phyloP scores from a whole-genome alignment of 2,113 vertebrate species.

The Caranx melampygus region DNA sequence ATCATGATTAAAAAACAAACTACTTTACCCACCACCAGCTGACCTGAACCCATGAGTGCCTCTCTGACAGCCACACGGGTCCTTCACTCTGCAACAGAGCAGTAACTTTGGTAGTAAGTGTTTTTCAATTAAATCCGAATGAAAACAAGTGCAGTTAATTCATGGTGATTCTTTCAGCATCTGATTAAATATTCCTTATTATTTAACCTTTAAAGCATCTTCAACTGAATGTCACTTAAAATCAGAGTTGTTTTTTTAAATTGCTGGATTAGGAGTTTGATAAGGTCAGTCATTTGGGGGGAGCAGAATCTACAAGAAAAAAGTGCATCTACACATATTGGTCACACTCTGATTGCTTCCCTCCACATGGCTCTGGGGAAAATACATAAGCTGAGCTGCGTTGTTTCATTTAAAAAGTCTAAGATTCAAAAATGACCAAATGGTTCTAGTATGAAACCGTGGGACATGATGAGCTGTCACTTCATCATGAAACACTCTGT shows the following conservation, averaged over 20 bases:
- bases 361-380: not conserved
- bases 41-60: not conserved
- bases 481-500: not conserved
- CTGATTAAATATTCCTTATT: not conserved
- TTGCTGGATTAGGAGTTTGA: not conserved
- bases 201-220: constrained; percentile 3
- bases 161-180: not conserved
- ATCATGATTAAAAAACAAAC: not conserved
- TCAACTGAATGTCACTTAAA: not conserved
- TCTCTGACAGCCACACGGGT: not conserved
- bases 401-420: not conserved
- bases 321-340: not conserved
- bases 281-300: constrained; percentile 22
- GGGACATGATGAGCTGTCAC: not conserved
- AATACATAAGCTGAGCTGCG: not conserved
- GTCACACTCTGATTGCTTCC: not conserved
- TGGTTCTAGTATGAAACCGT: not conserved
- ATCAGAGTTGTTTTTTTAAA: not conserved
- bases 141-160: not conserved
- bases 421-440: not conserved
- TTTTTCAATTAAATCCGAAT: not conserved
- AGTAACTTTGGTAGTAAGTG: not conserved
- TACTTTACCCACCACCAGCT: not conserved
- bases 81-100: not conserved
- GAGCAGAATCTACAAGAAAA: constrained; percentile 16